Base-by-base conservation (phyloP, 2,797 vertebrate species). In the Takifugu rubripes region DNA sequence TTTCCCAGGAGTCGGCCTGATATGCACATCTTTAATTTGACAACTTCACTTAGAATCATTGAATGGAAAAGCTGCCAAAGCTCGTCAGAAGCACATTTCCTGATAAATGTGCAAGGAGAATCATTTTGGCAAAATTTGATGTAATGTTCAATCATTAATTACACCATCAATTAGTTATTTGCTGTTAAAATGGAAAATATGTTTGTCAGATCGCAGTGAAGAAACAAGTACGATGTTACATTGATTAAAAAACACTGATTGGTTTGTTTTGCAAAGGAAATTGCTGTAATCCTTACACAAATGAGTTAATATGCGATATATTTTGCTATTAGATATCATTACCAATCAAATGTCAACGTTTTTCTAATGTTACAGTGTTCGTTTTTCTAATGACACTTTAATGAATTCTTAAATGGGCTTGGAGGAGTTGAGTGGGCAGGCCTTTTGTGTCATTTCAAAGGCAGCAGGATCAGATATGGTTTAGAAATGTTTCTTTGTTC, bases 31-130 rank as follows among this genome's bases (percentile, higher is more conserved):
- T 70, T 52, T 36, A 15, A 72, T 50, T 48, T 68, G 75, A 77
- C 68, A 79, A 66, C 40, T 68, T 78, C 62, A 63, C 25, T 77
- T 76, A 64, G n/a, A 33, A 82, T 68, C 67, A 74, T 61, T 73
- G 58, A 61, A 73, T 49, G 52, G 44, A 29, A 56, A 53, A 25
- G 46, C 72, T 59, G 67, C 69, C 45, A 42, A 45, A 2, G 60
- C n/a, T 69, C 69, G 64, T 75, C 69, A 66, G 56, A 47, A 72
- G 50, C 54, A 60, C 60, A 40, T 40, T 40, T 40, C 3, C 12
- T 40, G 31, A 33, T 33, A 4, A 33, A 33, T 33, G 31, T 10
- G 36, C 10, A 10, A 10, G 12, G 36, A 40, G 11, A 40, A 8
- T 52, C 24, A 49, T 68, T 49, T 65, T 25, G 8, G 9, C 49